Percentiles rank a stretch among this genome's conserved stretches.
Evolutionary conservation across 35 echinoderm and acorn worm species (phyloP).

Genomic region (Anneissia japonica): DNA sequence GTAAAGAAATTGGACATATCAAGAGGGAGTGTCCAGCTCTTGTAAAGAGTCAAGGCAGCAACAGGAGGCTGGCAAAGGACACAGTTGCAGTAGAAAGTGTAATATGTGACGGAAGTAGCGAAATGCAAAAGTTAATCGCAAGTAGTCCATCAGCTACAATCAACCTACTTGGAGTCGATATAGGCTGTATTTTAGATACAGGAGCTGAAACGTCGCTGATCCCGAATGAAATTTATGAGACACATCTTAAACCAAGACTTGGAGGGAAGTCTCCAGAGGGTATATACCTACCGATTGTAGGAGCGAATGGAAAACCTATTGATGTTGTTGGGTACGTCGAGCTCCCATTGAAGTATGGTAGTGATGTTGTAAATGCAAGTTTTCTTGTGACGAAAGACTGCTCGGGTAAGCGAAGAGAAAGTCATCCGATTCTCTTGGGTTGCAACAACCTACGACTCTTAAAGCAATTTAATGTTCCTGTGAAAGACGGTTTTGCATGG

Average conservation of each 20-base stretch:
- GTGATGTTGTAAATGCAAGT: background rate
- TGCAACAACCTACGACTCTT: background rate
- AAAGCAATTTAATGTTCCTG: no score
- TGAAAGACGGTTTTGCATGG: background rate
- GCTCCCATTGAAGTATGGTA: background rate
- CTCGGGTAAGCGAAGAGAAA: no score
- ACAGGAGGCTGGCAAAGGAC: no score
- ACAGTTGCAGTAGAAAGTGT: no score
- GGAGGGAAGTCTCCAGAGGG: background rate
- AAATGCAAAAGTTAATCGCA: slow-evolving; percentile 16
- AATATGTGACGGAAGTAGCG: no score
- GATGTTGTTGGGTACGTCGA: slow-evolving; percentile 29
- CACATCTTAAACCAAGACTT: slow-evolving; percentile 21
- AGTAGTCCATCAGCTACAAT: slow-evolving; percentile 24
- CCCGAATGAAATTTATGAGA: slow-evolving; percentile 13
- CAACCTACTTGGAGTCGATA: slow-evolving; percentile 16
- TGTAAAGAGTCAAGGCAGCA: no score
- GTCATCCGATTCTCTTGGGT: slow-evolving; percentile 5
- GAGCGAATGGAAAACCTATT: slow-evolving; percentile 26
- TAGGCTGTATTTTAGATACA: slow-evolving; percentile 39
- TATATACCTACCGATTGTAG: slow-evolving; percentile 17
- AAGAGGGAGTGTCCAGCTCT: no score
- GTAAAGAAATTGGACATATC: no score
- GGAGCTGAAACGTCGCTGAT: slow-evolving; percentile 55
- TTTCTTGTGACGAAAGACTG: no score